Percentiles rank a stretch among this genome's conserved stretches.
Conservation (phyloP, 2,888 invertebrate species). For the Hydriomena furcata region DNA sequence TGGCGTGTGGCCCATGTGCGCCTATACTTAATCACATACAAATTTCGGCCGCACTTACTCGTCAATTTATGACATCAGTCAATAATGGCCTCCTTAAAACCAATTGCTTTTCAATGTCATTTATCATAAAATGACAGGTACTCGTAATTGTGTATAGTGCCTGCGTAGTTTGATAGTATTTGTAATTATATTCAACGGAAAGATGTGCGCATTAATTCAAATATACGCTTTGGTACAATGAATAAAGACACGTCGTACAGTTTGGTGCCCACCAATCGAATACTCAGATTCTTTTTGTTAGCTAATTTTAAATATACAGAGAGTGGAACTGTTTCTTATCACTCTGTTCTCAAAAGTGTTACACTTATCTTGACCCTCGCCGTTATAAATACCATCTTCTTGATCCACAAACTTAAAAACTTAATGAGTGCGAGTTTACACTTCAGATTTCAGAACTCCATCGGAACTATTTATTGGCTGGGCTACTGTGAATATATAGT, state of each 20-base stretch:
- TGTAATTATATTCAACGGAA: too few species aligned
- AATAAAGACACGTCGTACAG: neutral
- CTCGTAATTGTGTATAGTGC: too few species aligned
- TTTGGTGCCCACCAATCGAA: neutral
- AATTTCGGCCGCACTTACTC: too few species aligned
- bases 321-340: neutral
- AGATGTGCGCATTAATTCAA: neutral
- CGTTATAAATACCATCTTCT: neutral
- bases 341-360: neutral
- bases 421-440: neutral
- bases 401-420: neutral
- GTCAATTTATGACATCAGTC: too few species aligned
- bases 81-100: too few species aligned
- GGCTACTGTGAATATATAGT: slow-evolving; percentile 35
- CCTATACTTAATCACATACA: too few species aligned
- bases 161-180: too few species aligned
- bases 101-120: too few species aligned
- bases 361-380: neutral
- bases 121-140: too few species aligned
- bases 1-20: too few species aligned
- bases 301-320: neutral
- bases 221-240: neutral
- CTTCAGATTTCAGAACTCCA: neutral
- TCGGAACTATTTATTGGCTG: slow-evolving; percentile 29
- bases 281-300: slow-evolving; percentile 4